Base-by-base conservation (phyloP, 2,888 invertebrate genomes). In the Rugalucina vietnamica region DNA sequence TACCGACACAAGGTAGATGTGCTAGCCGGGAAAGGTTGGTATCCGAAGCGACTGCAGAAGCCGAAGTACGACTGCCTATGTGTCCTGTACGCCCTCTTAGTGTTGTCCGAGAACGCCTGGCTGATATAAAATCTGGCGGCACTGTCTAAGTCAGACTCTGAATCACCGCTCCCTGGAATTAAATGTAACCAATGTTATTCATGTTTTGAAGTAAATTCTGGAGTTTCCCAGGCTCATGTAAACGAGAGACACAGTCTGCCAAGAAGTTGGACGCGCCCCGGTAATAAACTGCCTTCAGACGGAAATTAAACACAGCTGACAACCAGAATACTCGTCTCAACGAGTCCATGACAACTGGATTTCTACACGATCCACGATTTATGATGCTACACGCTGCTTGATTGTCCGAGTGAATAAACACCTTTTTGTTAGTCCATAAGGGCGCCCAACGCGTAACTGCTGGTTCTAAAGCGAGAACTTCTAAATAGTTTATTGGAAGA, bases 371-470 rank as follows among this genome's bases (percentile, higher is more conserved):
- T 1, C 81, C 84, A 37, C 79, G 73, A n/a, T n/a, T n/a, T n/a
- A n/a, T n/a, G n/a, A n/a, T n/a, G n/a, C n/a, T 39, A 37, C 76
- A 54, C 4, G 81, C 78, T 27, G 79, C 36, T 10, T 54, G 54
- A 69, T 85, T 85, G 49, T 82, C 79, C n/a, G 37, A 77, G 54
- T 69, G 74, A 21, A 85, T 77, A 74, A 69, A 69, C 24, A 85
- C 77, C 34, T 77, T 43, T 74, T 72, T 72, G 34, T 82, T 76
- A n/a, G 43, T n/a, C 29, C 32, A 60, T 24, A 21, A 18, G n/a
- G 24, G 43, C 21, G 81, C 70, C 81, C 81, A 76, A 54, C 39
- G 37, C 4, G 4, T 14, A 32, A 69, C 49, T 10, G 76, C 76
- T 4, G 71, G 76, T 54, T 81, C 76, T 43, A 81, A 32, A 4